Evolutionary conservation across 2,113 vertebrate genomes (phyloP).

Genomic region (Zapornia atra): DNA sequence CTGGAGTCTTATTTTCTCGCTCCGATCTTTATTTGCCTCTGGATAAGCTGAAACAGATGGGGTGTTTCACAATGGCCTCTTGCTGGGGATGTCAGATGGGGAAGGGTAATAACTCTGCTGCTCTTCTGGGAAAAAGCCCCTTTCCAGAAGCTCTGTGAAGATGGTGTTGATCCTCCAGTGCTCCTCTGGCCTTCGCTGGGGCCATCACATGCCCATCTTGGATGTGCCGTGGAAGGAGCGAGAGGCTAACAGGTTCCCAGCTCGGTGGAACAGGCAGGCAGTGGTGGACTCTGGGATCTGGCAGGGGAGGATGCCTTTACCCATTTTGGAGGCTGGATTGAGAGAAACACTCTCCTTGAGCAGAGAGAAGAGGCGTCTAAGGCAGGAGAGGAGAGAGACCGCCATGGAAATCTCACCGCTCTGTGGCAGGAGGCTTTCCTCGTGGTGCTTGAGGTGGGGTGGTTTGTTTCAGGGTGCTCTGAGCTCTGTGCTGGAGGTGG

Average conservation of each 20-base stretch:
- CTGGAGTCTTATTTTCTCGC: slow-evolving; percentile 60
- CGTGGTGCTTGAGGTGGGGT: background rate
- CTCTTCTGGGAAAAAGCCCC: slow-evolving; percentile 59
- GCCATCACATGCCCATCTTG: rapidly evolving
- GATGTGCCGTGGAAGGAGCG: background rate
- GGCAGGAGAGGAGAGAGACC: background rate
- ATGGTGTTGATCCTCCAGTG: background rate
- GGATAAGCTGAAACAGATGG: slow-evolving; percentile 69
- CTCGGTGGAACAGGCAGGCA: rapidly evolving
- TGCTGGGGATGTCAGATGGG: slow-evolving; percentile 55
- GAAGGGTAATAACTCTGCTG: slow-evolving; percentile 54
- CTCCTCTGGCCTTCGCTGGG: background rate
- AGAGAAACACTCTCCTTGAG: background rate
- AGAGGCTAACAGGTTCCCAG: background rate
- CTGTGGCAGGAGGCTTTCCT: background rate
- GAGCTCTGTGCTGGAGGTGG: background rate
- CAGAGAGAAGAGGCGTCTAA: background rate
- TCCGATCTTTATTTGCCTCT: slow-evolving; percentile 61
- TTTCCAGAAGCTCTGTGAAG: background rate
- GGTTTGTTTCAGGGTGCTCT: background rate
- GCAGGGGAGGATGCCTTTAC: background rate
- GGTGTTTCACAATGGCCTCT: slow-evolving; percentile 57
- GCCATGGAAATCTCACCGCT: background rate
- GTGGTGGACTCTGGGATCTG: background rate
- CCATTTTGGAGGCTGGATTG: background rate